Conservation (phyloP, 2,113 vertebrate species). For the Psettodes erumei region DNA sequence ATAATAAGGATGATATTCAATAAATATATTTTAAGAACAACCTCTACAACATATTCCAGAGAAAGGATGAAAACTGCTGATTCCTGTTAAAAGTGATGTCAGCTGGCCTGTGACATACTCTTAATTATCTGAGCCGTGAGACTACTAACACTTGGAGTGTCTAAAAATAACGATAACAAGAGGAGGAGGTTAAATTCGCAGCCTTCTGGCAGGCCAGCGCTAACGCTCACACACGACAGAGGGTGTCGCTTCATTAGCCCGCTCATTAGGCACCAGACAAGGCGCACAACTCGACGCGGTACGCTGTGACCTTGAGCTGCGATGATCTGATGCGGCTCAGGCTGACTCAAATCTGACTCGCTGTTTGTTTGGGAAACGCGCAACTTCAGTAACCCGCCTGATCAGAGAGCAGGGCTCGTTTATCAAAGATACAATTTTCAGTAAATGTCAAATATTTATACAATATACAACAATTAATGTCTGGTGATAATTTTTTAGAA, state of each 20-base stretch:
- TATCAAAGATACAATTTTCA: background rate
- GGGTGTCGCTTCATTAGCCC: constrained; percentile 21
- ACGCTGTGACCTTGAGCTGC: constrained; percentile 43
- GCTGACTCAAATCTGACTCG: constrained; percentile 33
- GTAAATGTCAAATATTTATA: background rate
- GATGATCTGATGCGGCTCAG: constrained; percentile 29
- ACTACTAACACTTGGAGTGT: background rate
- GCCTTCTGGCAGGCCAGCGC: constrained; percentile 3
- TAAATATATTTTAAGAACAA: background rate
- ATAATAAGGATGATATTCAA: too few species aligned
- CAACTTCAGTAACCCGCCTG: constrained; percentile 20
- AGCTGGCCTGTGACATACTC: background rate
- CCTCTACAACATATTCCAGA: background rate
- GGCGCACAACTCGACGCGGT: constrained; percentile 29
- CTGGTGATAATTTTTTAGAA: background rate
- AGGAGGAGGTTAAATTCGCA: constrained; percentile 7
- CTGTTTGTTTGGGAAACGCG: constrained; percentile 36
- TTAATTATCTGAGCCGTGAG: background rate
- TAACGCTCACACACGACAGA: background rate
- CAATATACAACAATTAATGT: background rate
- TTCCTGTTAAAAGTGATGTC: constrained; percentile 1
- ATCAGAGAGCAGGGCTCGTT: background rate
- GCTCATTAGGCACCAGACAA: constrained; percentile 37
- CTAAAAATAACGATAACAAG: constrained; percentile 34
- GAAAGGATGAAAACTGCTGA: background rate